A percentile compares a stretch with the other conserved stretches of the same genome.
These are phyloP conservation scores for Holothuria glaberrima DNA, from an alignment of 35 echinoderm and acorn worm genomes.

Conservation along the genomic window DNA sequence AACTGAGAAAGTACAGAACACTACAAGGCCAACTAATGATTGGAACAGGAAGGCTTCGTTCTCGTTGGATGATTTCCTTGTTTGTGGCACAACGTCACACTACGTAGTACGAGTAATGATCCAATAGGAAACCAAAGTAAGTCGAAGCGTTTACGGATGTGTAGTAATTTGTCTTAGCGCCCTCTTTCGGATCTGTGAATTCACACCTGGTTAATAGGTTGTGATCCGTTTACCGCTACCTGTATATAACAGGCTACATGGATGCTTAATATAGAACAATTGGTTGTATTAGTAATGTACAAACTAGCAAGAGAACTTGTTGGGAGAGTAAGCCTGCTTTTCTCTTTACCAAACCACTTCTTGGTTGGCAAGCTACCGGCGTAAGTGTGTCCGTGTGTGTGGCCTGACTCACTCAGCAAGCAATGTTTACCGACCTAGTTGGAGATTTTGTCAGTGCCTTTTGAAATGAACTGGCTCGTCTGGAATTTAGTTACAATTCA, in stretches of 20 bases:
- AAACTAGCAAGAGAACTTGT: conserved; percentile 47
- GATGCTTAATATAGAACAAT: conserved; percentile 61
- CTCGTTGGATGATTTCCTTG: conserved; percentile 34
- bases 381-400: conserved; percentile 38
- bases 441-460: conserved; percentile 10
- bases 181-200: neutral
- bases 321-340: conserved; percentile 24
- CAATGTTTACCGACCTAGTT: conserved; percentile 34
- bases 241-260: conserved; percentile 53
- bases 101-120: conserved; percentile 8
- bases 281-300: conserved; percentile 50
- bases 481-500: no score
- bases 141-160: neutral
- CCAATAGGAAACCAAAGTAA: neutral
- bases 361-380: conserved; percentile 29
- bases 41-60: conserved; percentile 12
- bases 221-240: conserved; percentile 49
- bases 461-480: neutral
- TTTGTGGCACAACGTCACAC: conserved; percentile 6
- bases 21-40: conserved; percentile 28
- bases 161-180: conserved; percentile 43
- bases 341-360: conserved; percentile 32
- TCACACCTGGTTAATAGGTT: conserved; percentile 46
- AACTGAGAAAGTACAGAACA: no score
- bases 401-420: conserved; percentile 35